These are phyloP conservation scores for Climacteris rufus DNA, from an alignment of 2,113 vertebrate genomes.

Conservation along the genomic window DNA sequence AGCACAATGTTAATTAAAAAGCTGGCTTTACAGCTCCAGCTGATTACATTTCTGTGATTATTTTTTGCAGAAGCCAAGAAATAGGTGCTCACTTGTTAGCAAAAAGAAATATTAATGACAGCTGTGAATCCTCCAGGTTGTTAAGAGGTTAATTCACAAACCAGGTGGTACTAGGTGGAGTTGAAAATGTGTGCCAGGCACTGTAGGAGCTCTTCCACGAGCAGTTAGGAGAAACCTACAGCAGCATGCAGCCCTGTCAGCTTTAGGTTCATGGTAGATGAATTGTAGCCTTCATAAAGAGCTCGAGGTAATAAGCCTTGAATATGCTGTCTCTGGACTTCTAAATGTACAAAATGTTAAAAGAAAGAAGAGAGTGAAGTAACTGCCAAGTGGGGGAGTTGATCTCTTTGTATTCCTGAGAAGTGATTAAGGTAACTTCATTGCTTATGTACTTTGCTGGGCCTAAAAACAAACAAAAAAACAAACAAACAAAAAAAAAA, in stretches of 20 bases:
- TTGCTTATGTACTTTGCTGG: not conserved
- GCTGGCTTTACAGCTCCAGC: not conserved
- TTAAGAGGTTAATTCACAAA: not conserved
- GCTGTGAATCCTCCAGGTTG: not conserved
- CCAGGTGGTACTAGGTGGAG: not conserved
- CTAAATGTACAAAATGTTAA: accelerated
- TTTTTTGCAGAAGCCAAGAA: not conserved
- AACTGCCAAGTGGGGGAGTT: not conserved
- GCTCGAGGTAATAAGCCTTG: not conserved
- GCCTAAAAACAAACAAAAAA: not conserved
- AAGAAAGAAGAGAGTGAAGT: not conserved
- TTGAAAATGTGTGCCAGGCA: not conserved
- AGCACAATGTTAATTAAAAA: not conserved
- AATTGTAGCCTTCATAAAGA: not conserved
- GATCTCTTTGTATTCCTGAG: not conserved
- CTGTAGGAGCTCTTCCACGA: not conserved
- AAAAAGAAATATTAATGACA: not conserved
- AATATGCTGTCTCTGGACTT: not conserved
- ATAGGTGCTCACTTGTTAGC: not conserved
- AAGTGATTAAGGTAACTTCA: not conserved
- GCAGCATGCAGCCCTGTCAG: accelerated
- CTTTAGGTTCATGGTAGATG: not conserved
- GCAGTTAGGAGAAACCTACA: not conserved
- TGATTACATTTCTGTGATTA: not conserved
- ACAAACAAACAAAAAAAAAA: not conserved